These are phyloP conservation scores for Mionectes macconnelli DNA, from an alignment of 2,113 vertebrate species.

Conservation along the genomic window DNA sequence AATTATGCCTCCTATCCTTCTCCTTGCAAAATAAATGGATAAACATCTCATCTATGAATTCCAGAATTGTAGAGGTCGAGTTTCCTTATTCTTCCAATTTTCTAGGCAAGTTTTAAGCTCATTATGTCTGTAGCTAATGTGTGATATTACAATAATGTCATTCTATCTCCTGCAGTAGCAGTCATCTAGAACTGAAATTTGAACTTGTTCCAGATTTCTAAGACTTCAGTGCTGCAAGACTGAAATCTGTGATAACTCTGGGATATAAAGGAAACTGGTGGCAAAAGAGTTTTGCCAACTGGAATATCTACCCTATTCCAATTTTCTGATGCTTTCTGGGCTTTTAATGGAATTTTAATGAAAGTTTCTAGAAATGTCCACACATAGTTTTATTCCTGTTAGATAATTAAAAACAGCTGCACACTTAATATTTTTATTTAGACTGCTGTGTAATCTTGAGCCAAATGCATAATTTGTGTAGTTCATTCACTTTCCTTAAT, in stretches of 20 bases:
- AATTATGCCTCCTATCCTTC: neutral
- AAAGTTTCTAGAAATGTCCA: neutral
- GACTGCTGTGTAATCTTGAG: neutral
- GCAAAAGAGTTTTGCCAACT: neutral
- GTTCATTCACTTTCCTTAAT: neutral
- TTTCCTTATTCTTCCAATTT: neutral
- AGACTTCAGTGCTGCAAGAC: neutral
- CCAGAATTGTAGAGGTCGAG: neutral
- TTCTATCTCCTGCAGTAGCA: neutral
- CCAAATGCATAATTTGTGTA: neutral
- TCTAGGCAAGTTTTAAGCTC: neutral
- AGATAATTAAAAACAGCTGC: neutral
- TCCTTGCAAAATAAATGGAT: neutral
- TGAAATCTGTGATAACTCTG: neutral
- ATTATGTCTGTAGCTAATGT: neutral
- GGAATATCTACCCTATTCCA: neutral
- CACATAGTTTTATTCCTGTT: neutral
- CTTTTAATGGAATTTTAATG: neutral
- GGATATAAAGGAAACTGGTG: neutral
- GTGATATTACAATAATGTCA: neutral
- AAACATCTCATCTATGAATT: neutral
- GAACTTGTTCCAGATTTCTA: neutral
- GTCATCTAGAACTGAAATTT: neutral
- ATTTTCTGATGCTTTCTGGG: neutral
- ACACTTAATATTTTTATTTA: neutral